Evolutionary conservation across 30 jellyfish, hydroid and myxozoan species (phyloP), one percentile per base, ranked within the genome.

Genomic region (Cassiopea xamachana): DNA sequence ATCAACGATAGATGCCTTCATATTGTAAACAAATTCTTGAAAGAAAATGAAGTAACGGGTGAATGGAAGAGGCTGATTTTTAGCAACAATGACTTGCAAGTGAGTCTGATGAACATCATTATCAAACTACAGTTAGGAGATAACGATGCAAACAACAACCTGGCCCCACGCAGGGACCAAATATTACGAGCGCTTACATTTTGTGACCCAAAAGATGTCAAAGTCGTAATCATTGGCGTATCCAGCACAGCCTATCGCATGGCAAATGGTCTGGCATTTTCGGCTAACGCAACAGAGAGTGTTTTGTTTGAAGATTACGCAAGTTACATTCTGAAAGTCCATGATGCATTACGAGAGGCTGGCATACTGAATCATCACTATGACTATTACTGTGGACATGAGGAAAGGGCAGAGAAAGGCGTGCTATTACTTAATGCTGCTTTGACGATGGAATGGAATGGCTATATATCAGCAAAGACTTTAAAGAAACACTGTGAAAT

Each of bases 261-360:
- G 0, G 87, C 87, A 1, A 78, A 51, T 17, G 87, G 87, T 17
- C 74, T 78, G 15, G 39, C 87, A 78, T 78, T 78, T 12, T 78
- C 87, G 0, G 5, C 51, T 48, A 2, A 48, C 43, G 4, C n/a
- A 43, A 27, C 10, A 16, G 87, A 48, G 5, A 17, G 51, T 8
- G 46, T 0, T 0, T 1, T 73, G 1, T 1, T 0, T 2, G 48
- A 17, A 48, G 2, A 48, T 39, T 3, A 0, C 2, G 87, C 87
- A 14, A 0, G 39, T 27, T 27, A 27, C 39, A 27, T 27, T 27
- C 39, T 27, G 39, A 27, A 27, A 27, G 39, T 27, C 39, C 39
- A 27, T 27, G 39, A 27, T 27, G 39, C 39, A 27, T 27, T 0
- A 27, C 39, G 39, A 27, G 39, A 27, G 39, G 39, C 39, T 27